These are phyloP conservation scores for Caenorhabditis japonica DNA, from an alignment of 2,888 invertebrate genomes.

Conservation along the genomic window DNA sequence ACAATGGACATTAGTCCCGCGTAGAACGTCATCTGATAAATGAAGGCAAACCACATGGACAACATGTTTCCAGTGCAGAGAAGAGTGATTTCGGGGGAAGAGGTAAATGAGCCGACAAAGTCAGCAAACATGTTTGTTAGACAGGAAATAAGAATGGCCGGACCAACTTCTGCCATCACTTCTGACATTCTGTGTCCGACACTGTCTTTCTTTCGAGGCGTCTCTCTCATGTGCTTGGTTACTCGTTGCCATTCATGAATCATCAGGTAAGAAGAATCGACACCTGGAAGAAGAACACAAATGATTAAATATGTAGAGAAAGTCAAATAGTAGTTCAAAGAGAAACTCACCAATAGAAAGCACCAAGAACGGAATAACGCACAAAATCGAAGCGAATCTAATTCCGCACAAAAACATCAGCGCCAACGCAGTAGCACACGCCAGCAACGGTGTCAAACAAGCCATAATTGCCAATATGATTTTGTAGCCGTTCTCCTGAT, in stretches of 20 bases:
- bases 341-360: constrained; percentile 65
- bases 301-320: neutral
- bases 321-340: neutral
- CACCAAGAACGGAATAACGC: constrained; percentile 74
- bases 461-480: constrained; percentile 72
- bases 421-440: constrained; percentile 72
- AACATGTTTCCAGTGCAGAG: constrained; percentile 74
- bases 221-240: constrained; percentile 72
- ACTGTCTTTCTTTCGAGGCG: constrained; percentile 67
- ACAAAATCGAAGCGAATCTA: constrained; percentile 73
- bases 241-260: constrained; percentile 76
- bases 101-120: constrained; percentile 69
- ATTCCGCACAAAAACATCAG: constrained; percentile 72
- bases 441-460: constrained; percentile 71
- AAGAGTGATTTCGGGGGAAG: constrained; percentile 73
- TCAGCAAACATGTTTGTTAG: constrained; percentile 75
- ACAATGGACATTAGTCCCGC: constrained; percentile 68
- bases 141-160: constrained; percentile 74
- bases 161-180: constrained; percentile 73
- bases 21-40: constrained; percentile 76
- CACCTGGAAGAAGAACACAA: constrained; percentile 56
- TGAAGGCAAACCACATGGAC: constrained; percentile 72
- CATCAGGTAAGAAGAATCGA: constrained; percentile 74
- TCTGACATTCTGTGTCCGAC: constrained; percentile 73
- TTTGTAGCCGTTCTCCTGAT: constrained; percentile 72